A percentile compares a stretch with the other conserved stretches of the same genome.
phyloP scores from a whole-genome alignment of 1,140 invertebrate species.

The Achroia grisella region DNA sequence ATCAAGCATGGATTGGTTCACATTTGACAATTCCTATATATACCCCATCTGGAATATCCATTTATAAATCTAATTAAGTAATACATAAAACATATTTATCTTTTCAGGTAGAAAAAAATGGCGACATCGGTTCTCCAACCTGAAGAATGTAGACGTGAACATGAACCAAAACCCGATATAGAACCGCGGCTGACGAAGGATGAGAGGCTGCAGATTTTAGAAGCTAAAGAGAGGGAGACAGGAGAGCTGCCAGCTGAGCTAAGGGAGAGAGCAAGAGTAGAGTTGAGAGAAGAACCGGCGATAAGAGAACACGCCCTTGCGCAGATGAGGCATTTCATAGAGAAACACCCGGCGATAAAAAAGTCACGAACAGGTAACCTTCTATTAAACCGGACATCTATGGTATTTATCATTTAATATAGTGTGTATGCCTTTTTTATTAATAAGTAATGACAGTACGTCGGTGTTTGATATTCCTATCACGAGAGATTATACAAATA shows the following conservation, averaged over 20 bases:
- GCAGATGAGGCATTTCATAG: slow-evolving; percentile 85
- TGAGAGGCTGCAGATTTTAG: slow-evolving; percentile 40
- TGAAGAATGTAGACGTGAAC: slow-evolving; percentile 48
- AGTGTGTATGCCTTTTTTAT: no score
- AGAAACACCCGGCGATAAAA: slow-evolving; percentile 83
- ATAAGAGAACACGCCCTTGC: slow-evolving; percentile 79
- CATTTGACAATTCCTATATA: no score
- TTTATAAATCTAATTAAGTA: no score
- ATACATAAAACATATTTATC: slow-evolving; percentile 1
- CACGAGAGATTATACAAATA: no score
- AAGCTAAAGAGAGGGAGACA: slow-evolving; percentile 50
- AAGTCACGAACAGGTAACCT: slow-evolving; percentile 80
- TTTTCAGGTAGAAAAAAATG: slow-evolving; percentile 41
- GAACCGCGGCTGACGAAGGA: slow-evolving; percentile 45
- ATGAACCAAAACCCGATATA: slow-evolving; percentile 42
- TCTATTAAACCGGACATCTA: no score
- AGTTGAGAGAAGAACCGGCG: slow-evolving; percentile 82
- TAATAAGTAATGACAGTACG: no score
- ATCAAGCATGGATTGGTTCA: no score
- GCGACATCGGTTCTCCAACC: slow-evolving; percentile 63
- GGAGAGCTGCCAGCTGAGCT: slow-evolving; percentile 57
- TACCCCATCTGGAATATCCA: no score
- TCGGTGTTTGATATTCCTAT: no score
- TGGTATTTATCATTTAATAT: no score
- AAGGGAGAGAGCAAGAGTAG: slow-evolving; percentile 76